Evolutionary conservation across 2,888 invertebrate species (phyloP).

Genomic region (Tinea pellionella): DNA sequence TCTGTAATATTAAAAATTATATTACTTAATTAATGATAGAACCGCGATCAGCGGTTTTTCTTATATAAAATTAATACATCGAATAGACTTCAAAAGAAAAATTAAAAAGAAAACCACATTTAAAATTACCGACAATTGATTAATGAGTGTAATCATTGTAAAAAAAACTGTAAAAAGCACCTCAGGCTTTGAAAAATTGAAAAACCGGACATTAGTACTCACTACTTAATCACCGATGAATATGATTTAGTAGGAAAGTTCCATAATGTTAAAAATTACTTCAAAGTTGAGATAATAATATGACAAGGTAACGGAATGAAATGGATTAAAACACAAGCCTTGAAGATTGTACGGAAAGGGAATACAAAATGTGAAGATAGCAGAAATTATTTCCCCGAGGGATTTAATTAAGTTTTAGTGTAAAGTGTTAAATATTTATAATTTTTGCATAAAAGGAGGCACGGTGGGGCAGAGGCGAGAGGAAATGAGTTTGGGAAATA

Average conservation of each 20-base stretch:
- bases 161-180: background rate
- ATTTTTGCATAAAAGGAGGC: background rate
- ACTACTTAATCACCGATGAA: too few relatives aligned
- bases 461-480: background rate
- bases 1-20: too few relatives aligned
- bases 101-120: background rate
- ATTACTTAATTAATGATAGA: too few relatives aligned
- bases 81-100: too few relatives aligned
- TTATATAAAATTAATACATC: too few relatives aligned
- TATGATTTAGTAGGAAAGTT: too few relatives aligned
- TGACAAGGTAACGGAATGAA: background rate
- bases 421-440: conserved; percentile 5
- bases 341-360: conserved; percentile 1
- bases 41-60: too few relatives aligned
- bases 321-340: conserved; percentile 4
- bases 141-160: background rate
- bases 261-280: background rate
- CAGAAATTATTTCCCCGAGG: conserved; percentile 4
- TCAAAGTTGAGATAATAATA: conserved; percentile 2
- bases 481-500: background rate
- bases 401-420: conserved; percentile 13
- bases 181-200: too few relatives aligned
- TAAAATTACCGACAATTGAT: background rate
- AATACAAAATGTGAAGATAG: conserved; percentile 9
- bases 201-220: too few relatives aligned